A percentile compares a stretch with the other conserved stretches of the same genome.
Evolutionary conservation across 1,140 invertebrate genomes (phyloP).

Genomic region (Holcopasites calliopsidis): DNA sequence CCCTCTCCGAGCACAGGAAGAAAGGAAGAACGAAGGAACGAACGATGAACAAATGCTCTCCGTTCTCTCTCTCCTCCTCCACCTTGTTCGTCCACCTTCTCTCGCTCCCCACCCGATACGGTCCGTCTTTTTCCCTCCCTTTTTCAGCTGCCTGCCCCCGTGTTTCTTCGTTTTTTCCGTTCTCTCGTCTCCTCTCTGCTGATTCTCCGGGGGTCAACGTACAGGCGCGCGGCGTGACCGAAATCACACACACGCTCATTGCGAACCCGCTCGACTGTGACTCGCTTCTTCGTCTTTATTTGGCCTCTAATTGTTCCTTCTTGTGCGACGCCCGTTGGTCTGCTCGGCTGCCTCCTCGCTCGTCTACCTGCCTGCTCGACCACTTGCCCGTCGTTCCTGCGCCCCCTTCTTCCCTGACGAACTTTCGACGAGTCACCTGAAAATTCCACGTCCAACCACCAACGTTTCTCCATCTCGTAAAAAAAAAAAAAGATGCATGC

Average conservation of each 20-base stretch:
- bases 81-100: too few relatives aligned
- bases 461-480: too few relatives aligned
- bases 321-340: conserved; percentile 57
- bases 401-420: conserved; percentile 21
- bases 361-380: background rate
- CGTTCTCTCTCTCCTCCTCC: conserved; percentile 31
- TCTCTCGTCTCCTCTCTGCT: conserved; percentile 43
- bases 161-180: conserved; percentile 66
- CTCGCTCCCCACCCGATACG: conserved; percentile 10
- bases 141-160: conserved; percentile 64
- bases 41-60: conserved; percentile 66
- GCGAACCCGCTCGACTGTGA: conserved; percentile 75
- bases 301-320: conserved; percentile 66
- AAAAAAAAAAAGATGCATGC: too few relatives aligned
- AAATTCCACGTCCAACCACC: conserved; percentile 23
- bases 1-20: conserved; percentile 43
- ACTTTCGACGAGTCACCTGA: conserved; percentile 52
- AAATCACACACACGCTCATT: conserved; percentile 77
- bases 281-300: conserved; percentile 66
- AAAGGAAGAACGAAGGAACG: conserved; percentile 40
- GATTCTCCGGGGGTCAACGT: conserved; percentile 74
- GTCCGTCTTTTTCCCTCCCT: conserved; percentile 62
- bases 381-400: background rate
- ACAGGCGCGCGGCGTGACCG: conserved; percentile 78
- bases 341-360: conserved; percentile 35